Base-by-base conservation (phyloP, 2,113 vertebrate genomes). In the Gnathonemus echidnorhynchus region DNA sequence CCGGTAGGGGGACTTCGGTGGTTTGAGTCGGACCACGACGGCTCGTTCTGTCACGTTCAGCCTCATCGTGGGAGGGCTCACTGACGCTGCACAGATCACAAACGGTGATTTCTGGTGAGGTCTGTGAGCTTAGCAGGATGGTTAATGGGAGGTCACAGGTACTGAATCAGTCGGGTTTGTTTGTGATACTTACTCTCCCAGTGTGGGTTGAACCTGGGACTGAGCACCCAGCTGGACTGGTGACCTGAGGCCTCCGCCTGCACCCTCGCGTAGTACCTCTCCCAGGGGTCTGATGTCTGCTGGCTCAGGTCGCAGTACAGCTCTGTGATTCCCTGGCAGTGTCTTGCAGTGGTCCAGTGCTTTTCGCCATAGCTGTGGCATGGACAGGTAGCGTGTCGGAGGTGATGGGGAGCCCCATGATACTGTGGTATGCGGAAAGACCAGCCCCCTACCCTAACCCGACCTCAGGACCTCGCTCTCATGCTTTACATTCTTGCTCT, bases 211-310 rank as follows among this genome's bases (percentile, higher is more conserved):
- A 97, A 96, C 77, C 95, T 94, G 50, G 90, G 89, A 35, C 95
- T 94, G 2, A 94, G 89, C 35, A 91, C 88, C 96, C 96, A 97
- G 50, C 92, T 42, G 15, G 96, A 96, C 27, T 70, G 90, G 27
- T 88, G 74, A 21, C 91, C 90, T 1, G 92, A 19, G 8, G 91
- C 92, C 46, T 88, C 90, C 0, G 93, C 92, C 0, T 91, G 91
- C 19, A 96, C 94, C 86, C 94, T 92, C 83, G 95, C 95, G 4
- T 96, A 97, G 94, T 97, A 97, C 95, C 95, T 96, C 91, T 96
- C 95, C 35, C 92, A 94, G 80, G 90, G 88, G 7, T 95, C 93
- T 1, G 95, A 93, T 21, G 93, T 97, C 93, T 93, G 88, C 3
- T 39, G n/a, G 52, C 95, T 97, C 62, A 97, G 94, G 94, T 97